Evolutionary conservation across 53 echinoderm and acorn worm species (phyloP).

Genomic region (Crossaster papposus): DNA sequence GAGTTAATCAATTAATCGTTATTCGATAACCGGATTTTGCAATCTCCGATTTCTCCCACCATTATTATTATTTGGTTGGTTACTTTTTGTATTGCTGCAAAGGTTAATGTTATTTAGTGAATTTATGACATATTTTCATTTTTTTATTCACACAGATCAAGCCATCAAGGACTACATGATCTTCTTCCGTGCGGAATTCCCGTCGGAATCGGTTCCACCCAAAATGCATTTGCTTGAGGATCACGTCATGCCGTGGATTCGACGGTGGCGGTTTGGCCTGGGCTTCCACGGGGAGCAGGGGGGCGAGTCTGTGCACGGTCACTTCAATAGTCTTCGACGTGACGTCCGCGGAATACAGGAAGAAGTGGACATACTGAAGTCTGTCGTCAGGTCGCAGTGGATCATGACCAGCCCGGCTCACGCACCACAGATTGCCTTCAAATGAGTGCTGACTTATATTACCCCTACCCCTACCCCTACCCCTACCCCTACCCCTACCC

Average conservation of each 20-base stretch:
- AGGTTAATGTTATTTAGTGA: too few relatives aligned
- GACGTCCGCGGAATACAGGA: slow-evolving; percentile 53
- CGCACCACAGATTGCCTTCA: background rate
- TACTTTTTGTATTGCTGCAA: too few relatives aligned
- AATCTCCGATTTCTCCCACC: too few relatives aligned
- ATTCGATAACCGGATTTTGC: too few relatives aligned
- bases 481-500: too few relatives aligned
- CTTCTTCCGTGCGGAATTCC: slow-evolving; percentile 23
- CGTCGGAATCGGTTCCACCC: background rate
- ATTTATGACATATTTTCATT: too few relatives aligned
- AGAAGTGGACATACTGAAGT: slow-evolving; percentile 38
- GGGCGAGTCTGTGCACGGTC: slow-evolving; percentile 53
- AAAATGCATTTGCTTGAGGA: slow-evolving; percentile 64
- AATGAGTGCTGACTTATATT: background rate
- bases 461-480: too few relatives aligned
- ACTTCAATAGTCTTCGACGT: slow-evolving; percentile 43
- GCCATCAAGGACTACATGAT: slow-evolving; percentile 23
- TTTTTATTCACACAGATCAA: background rate
- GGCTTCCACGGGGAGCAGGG: slow-evolving; percentile 66
- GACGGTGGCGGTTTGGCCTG: slow-evolving; percentile 46
- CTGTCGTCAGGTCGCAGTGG: slow-evolving; percentile 41
- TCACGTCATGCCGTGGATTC: slow-evolving; percentile 35
- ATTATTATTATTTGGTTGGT: too few relatives aligned
- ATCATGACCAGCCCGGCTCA: slow-evolving; percentile 21
- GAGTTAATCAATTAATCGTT: too few relatives aligned